phyloP scores from a whole-genome alignment of 1,140 invertebrate genomes.

The Paraescarpia echinospica region DNA sequence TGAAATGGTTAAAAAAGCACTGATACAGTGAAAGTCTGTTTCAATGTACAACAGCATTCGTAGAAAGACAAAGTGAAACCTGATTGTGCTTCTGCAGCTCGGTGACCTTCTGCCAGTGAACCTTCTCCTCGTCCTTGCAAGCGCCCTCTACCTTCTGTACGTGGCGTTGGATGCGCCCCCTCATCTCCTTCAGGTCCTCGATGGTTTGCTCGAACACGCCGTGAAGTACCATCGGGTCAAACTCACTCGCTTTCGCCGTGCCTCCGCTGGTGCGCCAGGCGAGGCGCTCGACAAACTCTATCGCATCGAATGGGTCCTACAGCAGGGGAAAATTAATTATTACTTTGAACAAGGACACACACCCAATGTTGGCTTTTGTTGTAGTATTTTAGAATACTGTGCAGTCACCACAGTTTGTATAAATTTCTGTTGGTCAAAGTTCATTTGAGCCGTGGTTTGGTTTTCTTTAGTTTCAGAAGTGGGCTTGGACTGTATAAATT shows the following conservation, averaged over 20 bases:
- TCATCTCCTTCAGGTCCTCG: conserved; percentile 75
- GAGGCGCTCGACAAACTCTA: conserved; percentile 95
- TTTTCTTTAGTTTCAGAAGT: too few species aligned
- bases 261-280: conserved; percentile 88
- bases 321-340: background rate
- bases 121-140: conserved; percentile 83
- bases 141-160: conserved; percentile 81
- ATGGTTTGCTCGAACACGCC: conserved; percentile 91
- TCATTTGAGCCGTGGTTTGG: too few species aligned
- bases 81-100: conserved; percentile 87
- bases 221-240: conserved; percentile 68
- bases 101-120: conserved; percentile 77
- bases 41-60: background rate
- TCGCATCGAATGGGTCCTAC: conserved; percentile 91
- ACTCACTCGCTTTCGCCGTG: conserved; percentile 42
- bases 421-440: too few species aligned
- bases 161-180: conserved; percentile 83
- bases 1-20: too few species aligned
- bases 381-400: too few species aligned
- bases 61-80: conserved; percentile 62
- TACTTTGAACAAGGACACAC: too few species aligned
- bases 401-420: too few species aligned
- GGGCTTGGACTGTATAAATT: too few species aligned
- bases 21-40: background rate
- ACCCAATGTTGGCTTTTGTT: too few species aligned